phyloP scores from a whole-genome alignment of 2,888 invertebrate species.

The Lithophane socia region DNA sequence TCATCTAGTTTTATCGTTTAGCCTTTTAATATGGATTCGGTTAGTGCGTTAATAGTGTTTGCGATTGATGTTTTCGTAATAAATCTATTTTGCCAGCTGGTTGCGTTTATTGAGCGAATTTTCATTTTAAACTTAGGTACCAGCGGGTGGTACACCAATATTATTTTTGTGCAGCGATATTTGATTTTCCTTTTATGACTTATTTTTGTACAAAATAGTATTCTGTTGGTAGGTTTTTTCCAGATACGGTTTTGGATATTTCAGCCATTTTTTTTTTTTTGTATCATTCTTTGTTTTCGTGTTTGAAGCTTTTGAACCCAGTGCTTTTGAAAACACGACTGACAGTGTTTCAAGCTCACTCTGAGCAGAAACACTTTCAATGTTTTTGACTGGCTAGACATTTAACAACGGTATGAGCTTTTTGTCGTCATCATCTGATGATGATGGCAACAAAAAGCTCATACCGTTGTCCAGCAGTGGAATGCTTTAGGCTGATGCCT shows the following conservation, averaged over 20 bases:
- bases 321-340: neutral
- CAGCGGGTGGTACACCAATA: neutral
- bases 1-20: conserved; percentile 28
- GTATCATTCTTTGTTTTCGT: neutral
- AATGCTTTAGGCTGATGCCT: no score
- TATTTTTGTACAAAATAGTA: neutral
- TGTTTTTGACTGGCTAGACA: neutral
- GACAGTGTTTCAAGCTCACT: neutral
- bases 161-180: neutral
- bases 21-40: conserved; percentile 11
- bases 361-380: neutral
- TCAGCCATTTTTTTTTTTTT: neutral
- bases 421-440: no score
- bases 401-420: neutral
- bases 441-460: no score
- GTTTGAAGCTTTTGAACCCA: neutral
- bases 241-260: neutral
- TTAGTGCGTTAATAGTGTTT: conserved; percentile 34
- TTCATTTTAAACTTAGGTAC: conserved; percentile 13
- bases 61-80: conserved; percentile 30
- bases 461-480: no score
- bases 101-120: conserved; percentile 6
- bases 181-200: neutral
- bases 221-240: neutral
- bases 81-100: conserved; percentile 14